Evolutionary conservation across 2,888 invertebrate genomes (phyloP), one percentile per base, ranked within the genome.

Genomic region (Dione juno): DNA sequence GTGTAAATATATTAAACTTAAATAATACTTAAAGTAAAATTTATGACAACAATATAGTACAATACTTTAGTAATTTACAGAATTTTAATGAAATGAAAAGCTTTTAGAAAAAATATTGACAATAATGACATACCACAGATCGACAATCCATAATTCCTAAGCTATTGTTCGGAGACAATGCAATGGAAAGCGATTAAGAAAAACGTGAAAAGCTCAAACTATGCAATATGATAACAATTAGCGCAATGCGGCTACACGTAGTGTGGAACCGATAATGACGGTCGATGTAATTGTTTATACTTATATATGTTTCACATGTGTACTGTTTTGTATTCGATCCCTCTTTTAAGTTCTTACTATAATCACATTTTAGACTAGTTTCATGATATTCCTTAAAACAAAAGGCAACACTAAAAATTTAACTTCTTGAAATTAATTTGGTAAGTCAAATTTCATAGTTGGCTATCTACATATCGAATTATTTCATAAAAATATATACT

Each of bases 231-330:
- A 57, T 43, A 40, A 28, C 8, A 69, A 53, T 19, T 37, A 63
- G 70, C 45, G 72, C 61, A 67, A 66, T 74, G 74, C 67, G 69
- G 52, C 70, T 69, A 53, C 73, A 65, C 66, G 66, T 73, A 64
- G 66, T 77, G 80, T 80, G 84, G 77, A 80, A 82, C 81, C 79
- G 77, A 84, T 85, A 90, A 92, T 92, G 92, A 86, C 86, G 85
- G 84, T 82, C 80, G 79, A 83, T 82, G 82, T 82, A 76, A 78
- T 79, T 83, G 82, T 82, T 82, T 85, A 88, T 88, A 88, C 88
- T 88, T 90, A 88, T 92, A 90, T 92, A 92, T 88, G 84, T 78
- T 52, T 19, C 80, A 83, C 81, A 82, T 81, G 78, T 78, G 71
- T 81, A 78, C 79, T 77, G 40, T 40, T 40, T 35, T 57, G 9